These are phyloP conservation scores for Macrochelys suwanniensis DNA, from an alignment of 2,797 vertebrate genomes.

Conservation along the genomic window DNA sequence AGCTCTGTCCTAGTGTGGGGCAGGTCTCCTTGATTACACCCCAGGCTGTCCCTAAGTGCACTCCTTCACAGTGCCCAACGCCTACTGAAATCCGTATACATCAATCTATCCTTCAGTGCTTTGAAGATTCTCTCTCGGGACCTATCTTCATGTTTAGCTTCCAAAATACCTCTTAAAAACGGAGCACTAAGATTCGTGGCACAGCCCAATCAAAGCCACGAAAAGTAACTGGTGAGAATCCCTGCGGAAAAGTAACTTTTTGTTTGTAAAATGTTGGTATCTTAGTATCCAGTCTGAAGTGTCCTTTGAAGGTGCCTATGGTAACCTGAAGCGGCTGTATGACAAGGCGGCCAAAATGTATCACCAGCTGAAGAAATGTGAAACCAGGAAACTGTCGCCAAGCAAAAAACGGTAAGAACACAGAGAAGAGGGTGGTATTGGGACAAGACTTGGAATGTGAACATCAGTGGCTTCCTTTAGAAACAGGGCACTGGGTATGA, in stretches of 20 bases:
- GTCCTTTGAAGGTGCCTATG: conserved; percentile 95
- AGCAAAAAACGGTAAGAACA: conserved; percentile 90
- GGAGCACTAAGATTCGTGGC: not conserved
- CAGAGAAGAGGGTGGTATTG: not conserved
- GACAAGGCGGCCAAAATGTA: conserved; percentile 99
- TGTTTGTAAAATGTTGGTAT: not conserved
- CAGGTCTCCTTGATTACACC: not conserved
- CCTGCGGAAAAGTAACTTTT: not conserved
- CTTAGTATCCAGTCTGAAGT: conserved; percentile 95
- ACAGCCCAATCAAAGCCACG: not conserved
- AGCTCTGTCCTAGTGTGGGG: not conserved
- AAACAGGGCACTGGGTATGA: not conserved
- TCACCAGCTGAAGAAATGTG: conserved; percentile 95
- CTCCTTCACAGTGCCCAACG: rapidly evolving
- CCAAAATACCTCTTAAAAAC: not conserved
- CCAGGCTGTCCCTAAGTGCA: not conserved
- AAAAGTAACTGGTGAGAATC: not conserved
- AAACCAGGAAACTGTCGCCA: conserved; percentile 93
- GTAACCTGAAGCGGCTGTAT: conserved; percentile 95
- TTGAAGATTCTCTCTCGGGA: not conserved
- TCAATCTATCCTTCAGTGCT: not conserved
- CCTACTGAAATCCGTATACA: not conserved
- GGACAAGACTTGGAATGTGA: not conserved
- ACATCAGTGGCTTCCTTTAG: not conserved
- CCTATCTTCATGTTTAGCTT: rapidly evolving